Conservation (phyloP, 2,888 invertebrate genomes). For the Dasysyrphus albostriatus region DNA sequence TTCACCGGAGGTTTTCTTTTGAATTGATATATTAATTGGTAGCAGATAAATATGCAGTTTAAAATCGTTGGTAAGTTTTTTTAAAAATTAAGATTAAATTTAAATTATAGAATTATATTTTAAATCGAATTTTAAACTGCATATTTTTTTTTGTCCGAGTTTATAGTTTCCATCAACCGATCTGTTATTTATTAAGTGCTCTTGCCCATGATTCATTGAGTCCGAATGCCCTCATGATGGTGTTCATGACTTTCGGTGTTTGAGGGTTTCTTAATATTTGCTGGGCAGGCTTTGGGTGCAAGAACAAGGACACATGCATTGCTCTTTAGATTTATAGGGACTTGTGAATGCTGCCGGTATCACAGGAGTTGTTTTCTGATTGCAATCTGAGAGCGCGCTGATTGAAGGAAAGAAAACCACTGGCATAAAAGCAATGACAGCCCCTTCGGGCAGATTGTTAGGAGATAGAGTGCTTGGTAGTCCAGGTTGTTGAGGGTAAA, state of each 20-base stretch:
- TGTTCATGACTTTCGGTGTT: constrained; percentile 25
- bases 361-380: constrained; percentile 79
- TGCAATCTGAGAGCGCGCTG: constrained; percentile 83
- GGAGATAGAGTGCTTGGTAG: constrained; percentile 82
- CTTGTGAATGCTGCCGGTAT: constrained; percentile 78
- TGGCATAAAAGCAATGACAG: constrained; percentile 88
- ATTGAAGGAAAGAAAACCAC: constrained; percentile 87
- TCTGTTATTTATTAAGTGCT: not conserved
- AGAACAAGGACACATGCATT: constrained; percentile 83
- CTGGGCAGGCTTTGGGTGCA: constrained; percentile 81
- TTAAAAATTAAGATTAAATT: not conserved
- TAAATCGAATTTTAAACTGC: not conserved
- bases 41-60: constrained; percentile 24
- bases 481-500: constrained; percentile 81
- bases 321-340: constrained; percentile 79
- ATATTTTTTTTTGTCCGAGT: constrained; percentile 18
- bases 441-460: constrained; percentile 85
- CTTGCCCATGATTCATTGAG: constrained; percentile 3
- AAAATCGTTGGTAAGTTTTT: not conserved
- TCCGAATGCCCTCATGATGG: constrained; percentile 67
- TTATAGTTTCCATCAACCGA: constrained; percentile 6
- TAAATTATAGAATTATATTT: not conserved
- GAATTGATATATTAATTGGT: not conserved
- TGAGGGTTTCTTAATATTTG: constrained; percentile 79
- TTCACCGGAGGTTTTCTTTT: constrained; percentile 10